A percentile compares a stretch with the other conserved stretches of the same genome.
These are phyloP conservation scores for Tychaedon coryphoeus DNA, from an alignment of 2,113 vertebrate genomes.

Conservation along the genomic window DNA sequence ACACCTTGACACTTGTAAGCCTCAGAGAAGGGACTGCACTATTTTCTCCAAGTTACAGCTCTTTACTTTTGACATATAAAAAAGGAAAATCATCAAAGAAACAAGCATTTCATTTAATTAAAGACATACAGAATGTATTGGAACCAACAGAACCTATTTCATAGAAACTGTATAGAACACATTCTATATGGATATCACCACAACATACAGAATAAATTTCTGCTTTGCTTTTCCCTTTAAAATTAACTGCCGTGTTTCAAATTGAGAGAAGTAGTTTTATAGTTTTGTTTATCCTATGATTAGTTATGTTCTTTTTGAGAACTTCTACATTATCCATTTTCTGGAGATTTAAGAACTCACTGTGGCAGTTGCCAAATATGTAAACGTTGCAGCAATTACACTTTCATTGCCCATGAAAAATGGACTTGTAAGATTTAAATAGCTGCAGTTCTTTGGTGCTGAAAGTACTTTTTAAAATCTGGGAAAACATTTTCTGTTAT, in stretches of 20 bases:
- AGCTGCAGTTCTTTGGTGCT: constrained; percentile 41
- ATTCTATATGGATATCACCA: not conserved
- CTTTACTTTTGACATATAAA: not conserved
- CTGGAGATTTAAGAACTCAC: constrained; percentile 10
- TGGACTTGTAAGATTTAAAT: not conserved
- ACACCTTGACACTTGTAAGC: not conserved
- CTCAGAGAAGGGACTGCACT: not conserved
- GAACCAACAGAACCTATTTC: not conserved
- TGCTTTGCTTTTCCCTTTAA: not conserved
- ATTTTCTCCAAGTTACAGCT: not conserved
- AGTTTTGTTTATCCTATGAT: not conserved
- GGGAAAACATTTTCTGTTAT: constrained; percentile 26
- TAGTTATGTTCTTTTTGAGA: not conserved
- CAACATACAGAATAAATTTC: not conserved
- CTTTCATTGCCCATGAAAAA: constrained; percentile 46
- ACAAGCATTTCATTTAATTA: not conserved
- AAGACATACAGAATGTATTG: not conserved
- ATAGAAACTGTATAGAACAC: not conserved
- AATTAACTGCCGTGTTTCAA: not conserved
- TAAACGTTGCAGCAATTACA: constrained; percentile 61
- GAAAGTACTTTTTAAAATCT: constrained; percentile 41
- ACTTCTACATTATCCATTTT: not conserved
- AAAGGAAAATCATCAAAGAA: not conserved
- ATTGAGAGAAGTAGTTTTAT: not conserved
- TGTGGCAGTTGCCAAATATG: constrained; percentile 39